Conservation (phyloP, 2,113 vertebrate genomes). For the Pseudolaguvia tuberculata region DNA sequence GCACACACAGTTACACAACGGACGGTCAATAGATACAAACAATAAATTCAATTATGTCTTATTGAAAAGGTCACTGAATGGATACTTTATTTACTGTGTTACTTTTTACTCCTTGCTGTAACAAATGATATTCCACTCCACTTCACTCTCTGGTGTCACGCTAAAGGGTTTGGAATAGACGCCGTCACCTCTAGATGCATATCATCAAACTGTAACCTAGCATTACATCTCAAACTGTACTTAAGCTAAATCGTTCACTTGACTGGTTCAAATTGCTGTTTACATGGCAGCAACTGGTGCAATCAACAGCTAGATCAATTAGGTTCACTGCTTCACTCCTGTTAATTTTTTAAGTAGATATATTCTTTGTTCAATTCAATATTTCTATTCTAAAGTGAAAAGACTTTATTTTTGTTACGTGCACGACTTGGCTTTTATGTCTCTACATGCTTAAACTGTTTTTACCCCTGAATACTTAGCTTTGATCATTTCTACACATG, state of each 20-base stretch:
- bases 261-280: constrained; percentile 32
- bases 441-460: no score
- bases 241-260: constrained; percentile 30
- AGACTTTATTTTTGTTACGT: no score
- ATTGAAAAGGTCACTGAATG: not conserved
- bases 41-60: not conserved
- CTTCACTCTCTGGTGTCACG: not conserved
- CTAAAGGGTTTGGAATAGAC: constrained; percentile 2
- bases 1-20: not conserved
- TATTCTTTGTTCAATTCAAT: no score
- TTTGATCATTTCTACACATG: no score
- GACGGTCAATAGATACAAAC: not conserved
- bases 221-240: constrained; percentile 34
- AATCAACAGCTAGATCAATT: constrained; percentile 24
- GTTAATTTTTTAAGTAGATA: no score
- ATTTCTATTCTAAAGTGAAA: no score
- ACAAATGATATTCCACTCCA: not conserved
- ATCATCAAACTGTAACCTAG: constrained; percentile 13
- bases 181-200: constrained; percentile 14
- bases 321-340: not conserved
- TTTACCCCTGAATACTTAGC: no score
- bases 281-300: constrained; percentile 6
- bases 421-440: no score
- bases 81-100: not conserved
- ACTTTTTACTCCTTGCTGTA: not conserved